Evolutionary conservation across 2,888 invertebrate species (phyloP), one percentile per base, ranked within the genome.

Genomic region (Tribolium freemani): DNA sequence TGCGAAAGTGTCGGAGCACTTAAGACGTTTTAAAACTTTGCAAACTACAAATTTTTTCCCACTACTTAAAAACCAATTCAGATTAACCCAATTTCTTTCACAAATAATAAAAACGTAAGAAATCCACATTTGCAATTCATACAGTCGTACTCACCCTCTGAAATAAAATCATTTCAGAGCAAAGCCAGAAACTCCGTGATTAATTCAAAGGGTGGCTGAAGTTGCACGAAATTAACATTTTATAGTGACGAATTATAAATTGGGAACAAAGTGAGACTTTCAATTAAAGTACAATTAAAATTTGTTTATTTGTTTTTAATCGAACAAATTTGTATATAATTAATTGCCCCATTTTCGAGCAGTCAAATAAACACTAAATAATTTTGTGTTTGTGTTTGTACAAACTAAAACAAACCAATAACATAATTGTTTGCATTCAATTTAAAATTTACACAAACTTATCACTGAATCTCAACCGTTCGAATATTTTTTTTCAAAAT

Each of bases 181-280:
- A 10, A 13, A 16, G 5, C 4, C 9, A 38, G 38, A 38, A 38
- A 38, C 38, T 38, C 31, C 38, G 8, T 60, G 21, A 20, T 46
- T 60, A 31, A 60, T 60, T 45, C 20, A 46, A 60, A 60, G 46
- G 60, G 31, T 51, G 38, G 38, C n/a, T 63, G 31, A 63, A 51
- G 31, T 63, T 51, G 13, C 51, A 26, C 31, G 30, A 51, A 31
- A 50, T 31, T 51, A 26, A 38, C 30, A 51, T 63, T 63, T 63
- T 51, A 51, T 38, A 38, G 31, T 13, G 63, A 21, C 11, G 30
- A 48, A 63, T 63, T 31, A 63, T 51, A 63, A 61, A 50, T 58
- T 45, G 31, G 31, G 3, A 31, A 31, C 9, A 3, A 3, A 3
- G 31, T 31, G 5, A 9, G 2, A 31, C 5, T 31, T 31, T 31